Evolutionary conservation across 2,888 invertebrate species (phyloP), one percentile per base, ranked within the genome.

Genomic region (Smittia sp.): DNA sequence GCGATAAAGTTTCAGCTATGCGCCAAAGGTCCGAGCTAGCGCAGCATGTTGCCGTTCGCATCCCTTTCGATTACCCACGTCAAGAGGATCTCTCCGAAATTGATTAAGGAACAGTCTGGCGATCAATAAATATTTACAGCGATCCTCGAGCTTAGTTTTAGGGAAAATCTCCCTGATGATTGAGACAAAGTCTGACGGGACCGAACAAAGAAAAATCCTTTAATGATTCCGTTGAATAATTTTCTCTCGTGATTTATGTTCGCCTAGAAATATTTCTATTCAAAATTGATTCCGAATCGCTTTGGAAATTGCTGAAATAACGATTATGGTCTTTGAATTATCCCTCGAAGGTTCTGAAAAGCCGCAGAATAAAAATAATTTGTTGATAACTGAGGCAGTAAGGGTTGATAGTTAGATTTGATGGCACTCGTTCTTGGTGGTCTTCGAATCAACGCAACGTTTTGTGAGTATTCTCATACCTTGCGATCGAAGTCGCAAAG

Each of bases 141-240:
- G 46, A 15, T n/a, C 2, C 15, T 46, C 46, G 46, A n/a, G 2
- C 6, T 7, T 13, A 46, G 2, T 15, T 46, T 46, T 46, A n/a
- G 46, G 46, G 15, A n/a, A 15, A n/a, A 11, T 46, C n/a, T 15
- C 46, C 3, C 15, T 46, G 15, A n/a, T 46, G n/a, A n/a, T 46
- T 46, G 46, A 46, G 11, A 46, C 46, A 46, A 46, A 11, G 46
- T 46, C 46, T 46, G 46, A 11, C 11, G 15, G 3, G n/a, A n/a
- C 11, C 46, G 15, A 46, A n/a, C 6, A n/a, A 46, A n/a, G 15
- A 11, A 15, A 15, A 46, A 46, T 46, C 46, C 46, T 46, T 46
- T 46, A 46, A 46, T 46, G 46, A 46, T 46, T 46, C n/a, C 15
- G 15, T 46, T 46, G 46, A 46, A 46, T 46, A 46, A 32, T 32